Base-by-base conservation (phyloP, 2,888 invertebrate species). In the Arctia plantaginis region DNA sequence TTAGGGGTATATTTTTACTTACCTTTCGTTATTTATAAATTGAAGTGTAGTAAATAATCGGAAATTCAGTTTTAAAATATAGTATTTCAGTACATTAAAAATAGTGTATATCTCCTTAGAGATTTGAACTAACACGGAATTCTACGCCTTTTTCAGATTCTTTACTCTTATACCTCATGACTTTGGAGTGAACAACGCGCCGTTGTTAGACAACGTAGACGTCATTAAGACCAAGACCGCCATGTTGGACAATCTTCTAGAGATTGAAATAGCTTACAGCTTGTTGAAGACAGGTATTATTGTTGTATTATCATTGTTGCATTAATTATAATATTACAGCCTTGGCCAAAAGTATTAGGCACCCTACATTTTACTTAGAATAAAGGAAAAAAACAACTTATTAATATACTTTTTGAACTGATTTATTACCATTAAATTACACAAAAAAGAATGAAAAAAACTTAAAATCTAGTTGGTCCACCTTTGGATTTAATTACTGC, bases 111-210 rank as follows among this genome's bases (percentile, higher is more conserved):
- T n/a, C 55, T 55, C 55, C 55, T 55, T n/a, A 55, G 55, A n/a
- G 23, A 55, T 23, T 55, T 55, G n/a, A n/a, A n/a, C 55, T n/a
- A 4, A 13, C 23, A 30, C 30, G 4, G 7, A 30, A 27, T 13
- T 27, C 23, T 15, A 15, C 4, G 18, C 30, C 1, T 62, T 27
- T 81, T 77, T 6, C 81, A 96, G 97, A 80, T 99, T 99, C 94
- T 99, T 99, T 91, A 99, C 99, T 0, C 94, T 99, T 69, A 98
- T 99, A 78, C 99, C 99, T 0, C 99, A 99, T 91, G 98, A 98
- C 87, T 99, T 99, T 91, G 99, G 99, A 1, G 93, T 98, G 62
- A 96, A 97, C 27, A 97, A 97, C 83, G 98, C 99, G 0, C 98
- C 98, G 3, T 89, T 99, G 64, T 96, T 99, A 70, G 97, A 98